Evolutionary conservation across 2,113 vertebrate species (phyloP).

Genomic region (Eupsittula cactorum): DNA sequence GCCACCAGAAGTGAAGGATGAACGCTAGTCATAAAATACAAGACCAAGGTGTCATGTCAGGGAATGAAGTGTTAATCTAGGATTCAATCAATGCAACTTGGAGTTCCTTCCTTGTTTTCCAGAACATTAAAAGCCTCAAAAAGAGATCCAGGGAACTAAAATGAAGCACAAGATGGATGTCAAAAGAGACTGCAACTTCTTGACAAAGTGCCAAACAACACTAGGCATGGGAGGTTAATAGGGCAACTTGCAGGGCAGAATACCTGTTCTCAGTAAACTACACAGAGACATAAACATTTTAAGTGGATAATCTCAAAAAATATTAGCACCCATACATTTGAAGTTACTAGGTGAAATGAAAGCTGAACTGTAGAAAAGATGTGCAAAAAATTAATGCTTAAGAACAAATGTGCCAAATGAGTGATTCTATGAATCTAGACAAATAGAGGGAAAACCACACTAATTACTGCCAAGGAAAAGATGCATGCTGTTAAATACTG

Average conservation of each 20-base stretch:
- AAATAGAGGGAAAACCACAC: not conserved
- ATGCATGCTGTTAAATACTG: not conserved
- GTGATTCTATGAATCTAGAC: not conserved
- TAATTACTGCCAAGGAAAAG: not conserved
- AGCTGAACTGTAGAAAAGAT: not conserved
- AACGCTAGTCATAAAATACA: not conserved
- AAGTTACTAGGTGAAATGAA: not conserved
- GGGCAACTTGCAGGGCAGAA: not conserved
- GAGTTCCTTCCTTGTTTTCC: not conserved
- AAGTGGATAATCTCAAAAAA: not conserved
- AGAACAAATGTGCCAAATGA: not conserved
- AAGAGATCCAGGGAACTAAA: not conserved
- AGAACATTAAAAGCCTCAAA: not conserved
- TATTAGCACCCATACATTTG: not conserved
- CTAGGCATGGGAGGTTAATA: rapidly evolving
- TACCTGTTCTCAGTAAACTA: not conserved
- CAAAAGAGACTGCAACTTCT: not conserved
- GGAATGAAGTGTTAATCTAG: not conserved
- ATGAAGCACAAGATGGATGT: not conserved
- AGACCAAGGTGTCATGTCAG: not conserved
- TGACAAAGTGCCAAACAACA: not conserved
- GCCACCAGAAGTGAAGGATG: not conserved
- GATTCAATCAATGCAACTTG: not conserved
- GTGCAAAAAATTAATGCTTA: not conserved
- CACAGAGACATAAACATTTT: not conserved